A percentile compares a stretch with the other conserved stretches of the same genome.
These are phyloP conservation scores for Minunthozetes semirufus DNA, from an alignment of 2,888 invertebrate species.

Conservation along the genomic window DNA sequence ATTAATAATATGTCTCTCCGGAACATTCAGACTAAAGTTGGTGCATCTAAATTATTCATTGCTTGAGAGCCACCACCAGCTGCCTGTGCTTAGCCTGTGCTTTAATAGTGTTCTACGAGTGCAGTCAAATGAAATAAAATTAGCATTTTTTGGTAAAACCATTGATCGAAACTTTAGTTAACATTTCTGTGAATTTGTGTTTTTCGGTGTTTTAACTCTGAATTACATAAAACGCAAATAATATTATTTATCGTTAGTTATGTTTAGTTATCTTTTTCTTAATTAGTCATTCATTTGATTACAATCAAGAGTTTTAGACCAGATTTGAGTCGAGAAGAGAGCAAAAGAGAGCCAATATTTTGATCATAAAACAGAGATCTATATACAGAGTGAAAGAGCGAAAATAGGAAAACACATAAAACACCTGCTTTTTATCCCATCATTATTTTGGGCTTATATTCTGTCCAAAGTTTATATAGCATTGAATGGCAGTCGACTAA, in stretches of 20 bases:
- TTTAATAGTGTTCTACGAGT: neutral
- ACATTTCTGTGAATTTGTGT: neutral
- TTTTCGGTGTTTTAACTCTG: neutral
- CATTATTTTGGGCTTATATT: conserved; percentile 28
- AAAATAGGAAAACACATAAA: neutral
- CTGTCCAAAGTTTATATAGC: conserved; percentile 22
- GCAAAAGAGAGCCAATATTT: neutral
- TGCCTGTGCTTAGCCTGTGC: neutral
- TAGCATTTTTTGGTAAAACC: conserved; percentile 16
- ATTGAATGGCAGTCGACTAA: neutral
- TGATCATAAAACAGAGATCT: neutral
- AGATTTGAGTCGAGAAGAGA: neutral
- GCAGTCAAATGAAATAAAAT: conserved; percentile 8
- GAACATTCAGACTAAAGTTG: conserved; percentile 25
- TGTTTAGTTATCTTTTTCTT: conserved; percentile 15
- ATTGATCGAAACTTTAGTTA: neutral
- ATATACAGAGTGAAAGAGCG: neutral
- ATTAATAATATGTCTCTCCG: conserved; percentile 29
- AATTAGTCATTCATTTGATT: neutral
- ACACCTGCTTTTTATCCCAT: conserved; percentile 28
- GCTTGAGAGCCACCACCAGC: conserved; percentile 17
- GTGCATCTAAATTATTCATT: conserved; percentile 23
- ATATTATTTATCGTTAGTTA: neutral
- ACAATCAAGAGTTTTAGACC: neutral
- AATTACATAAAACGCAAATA: neutral